A percentile compares a stretch with the other conserved stretches of the same genome.
These are phyloP conservation scores for Nematopogon swammerdamellus DNA, from an alignment of 2,888 invertebrate species.

Conservation along the genomic window DNA sequence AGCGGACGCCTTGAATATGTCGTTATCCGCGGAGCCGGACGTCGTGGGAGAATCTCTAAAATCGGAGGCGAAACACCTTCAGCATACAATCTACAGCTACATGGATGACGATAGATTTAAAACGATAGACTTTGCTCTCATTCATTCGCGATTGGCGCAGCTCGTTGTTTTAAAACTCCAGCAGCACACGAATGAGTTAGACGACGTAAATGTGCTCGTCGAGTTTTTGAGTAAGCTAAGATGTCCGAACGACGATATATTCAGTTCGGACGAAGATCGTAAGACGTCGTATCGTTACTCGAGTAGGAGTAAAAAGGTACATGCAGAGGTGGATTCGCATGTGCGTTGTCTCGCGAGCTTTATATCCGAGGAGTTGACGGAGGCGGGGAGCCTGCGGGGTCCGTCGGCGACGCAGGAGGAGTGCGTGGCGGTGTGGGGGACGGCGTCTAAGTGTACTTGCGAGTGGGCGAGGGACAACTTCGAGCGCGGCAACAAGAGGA, in stretches of 20 bases:
- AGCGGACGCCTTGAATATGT: constrained; percentile 59
- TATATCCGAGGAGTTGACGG: constrained; percentile 38
- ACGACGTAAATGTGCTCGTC: constrained; percentile 34
- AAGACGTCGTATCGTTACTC: constrained; percentile 27
- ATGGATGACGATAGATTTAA: constrained; percentile 65
- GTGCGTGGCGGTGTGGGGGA: constrained; percentile 57
- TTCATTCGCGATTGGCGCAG: constrained; percentile 64
- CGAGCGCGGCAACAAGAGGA: constrained; percentile 48
- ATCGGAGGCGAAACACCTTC: constrained; percentile 65
- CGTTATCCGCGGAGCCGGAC: constrained; percentile 51
- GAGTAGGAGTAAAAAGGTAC: constrained; percentile 27
- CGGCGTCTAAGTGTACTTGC: constrained; percentile 58
- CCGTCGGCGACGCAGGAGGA: constrained; percentile 55
- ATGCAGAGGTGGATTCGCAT: constrained; percentile 29
- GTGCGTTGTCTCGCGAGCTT: constrained; percentile 42
- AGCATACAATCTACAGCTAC: constrained; percentile 64
- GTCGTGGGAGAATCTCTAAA: constrained; percentile 58
- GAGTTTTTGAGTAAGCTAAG: constrained; percentile 36
- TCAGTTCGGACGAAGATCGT: constrained; percentile 57
- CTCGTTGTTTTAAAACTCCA: constrained; percentile 59
- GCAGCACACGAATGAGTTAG: constrained; percentile 35
- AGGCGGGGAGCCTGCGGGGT: constrained; percentile 29
- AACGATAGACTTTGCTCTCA: constrained; percentile 60
- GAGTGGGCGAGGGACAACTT: constrained; percentile 56
- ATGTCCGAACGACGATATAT: constrained; percentile 49